A percentile compares a stretch with the other conserved stretches of the same genome.
These are phyloP conservation scores for Sipha flava DNA, from an alignment of 1,140 invertebrate species.

Conservation along the genomic window DNA sequence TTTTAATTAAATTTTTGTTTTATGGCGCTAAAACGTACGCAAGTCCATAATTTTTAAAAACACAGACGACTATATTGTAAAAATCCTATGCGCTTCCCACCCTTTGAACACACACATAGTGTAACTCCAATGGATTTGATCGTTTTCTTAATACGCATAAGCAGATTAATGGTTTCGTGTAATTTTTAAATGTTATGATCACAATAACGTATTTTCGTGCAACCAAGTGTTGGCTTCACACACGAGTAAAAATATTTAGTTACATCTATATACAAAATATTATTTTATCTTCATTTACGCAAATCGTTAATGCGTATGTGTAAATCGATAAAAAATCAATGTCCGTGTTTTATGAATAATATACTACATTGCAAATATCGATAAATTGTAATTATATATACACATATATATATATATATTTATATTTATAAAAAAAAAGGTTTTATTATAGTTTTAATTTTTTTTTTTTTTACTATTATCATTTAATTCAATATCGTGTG, in stretches of 20 bases:
- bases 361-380: no score
- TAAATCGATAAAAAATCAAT: no score
- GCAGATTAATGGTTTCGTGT: neutral
- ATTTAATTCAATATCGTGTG: neutral
- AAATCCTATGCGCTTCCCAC: neutral
- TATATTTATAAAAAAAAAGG: no score
- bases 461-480: neutral
- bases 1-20: slow-evolving; percentile 14
- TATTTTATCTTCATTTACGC: no score
- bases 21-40: neutral
- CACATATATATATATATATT: no score
- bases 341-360: no score
- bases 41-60: neutral
- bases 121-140: neutral
- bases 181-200: neutral
- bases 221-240: neutral
- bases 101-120: neutral
- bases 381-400: no score
- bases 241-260: neutral
- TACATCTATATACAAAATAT: neutral
- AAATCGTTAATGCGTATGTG: no score
- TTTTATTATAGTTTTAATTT: no score
- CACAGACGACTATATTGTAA: neutral
- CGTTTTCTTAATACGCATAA: neutral
- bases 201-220: neutral